Evolutionary conservation across 2,797 vertebrate genomes (phyloP), one percentile per base, ranked within the genome.

Genomic region (Ataeniobius toweri): DNA sequence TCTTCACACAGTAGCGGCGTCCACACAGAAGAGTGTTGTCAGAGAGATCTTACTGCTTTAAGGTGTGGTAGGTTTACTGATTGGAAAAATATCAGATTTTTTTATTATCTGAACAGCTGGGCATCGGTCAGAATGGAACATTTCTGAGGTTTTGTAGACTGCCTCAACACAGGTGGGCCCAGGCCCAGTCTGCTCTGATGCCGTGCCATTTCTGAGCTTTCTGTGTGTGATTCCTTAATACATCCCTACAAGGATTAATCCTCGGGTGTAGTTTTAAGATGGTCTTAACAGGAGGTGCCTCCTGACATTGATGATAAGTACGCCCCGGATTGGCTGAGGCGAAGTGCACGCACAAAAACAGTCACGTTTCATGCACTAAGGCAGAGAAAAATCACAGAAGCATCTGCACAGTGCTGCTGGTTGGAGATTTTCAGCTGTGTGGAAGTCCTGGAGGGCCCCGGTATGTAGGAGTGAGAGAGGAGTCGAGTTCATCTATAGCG

Each of bases 401-500:
- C 86, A 87, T 50, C 74, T 79, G 76, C 72, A 80, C 78, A 61
- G 76, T 44, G 85, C 88, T 83, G 75, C 90, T 69, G 89, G 85
- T 87, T 83, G 82, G 83, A 88, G 83, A 53, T 86, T 80, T 93
- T 90, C 80, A 89, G 91, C 89, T 85, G 89, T 77, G 75, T 31
- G 55, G 84, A 85, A 85, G 84, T 85, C 87, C 89, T 84, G 82
- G 80, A 87, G 93, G 87, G 83, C 80, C 87, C n/a, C 80, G 44
- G 82, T 68, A 89, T 84, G 92, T 81, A 87, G 91, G 80, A 90
- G 85, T 75, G 83, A 88, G 85, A 89, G 79, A 89, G 79, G 81
- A 92, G 89, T 80, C 79, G 91, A 93, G 94, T 94, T 94, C 94
- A 94, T 94, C 90, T 90, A 93, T 94, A 94, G 91, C 92, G 92